Conservation (phyloP, 1,140 invertebrate genomes). For the Ceratosolen fusciceps region DNA sequence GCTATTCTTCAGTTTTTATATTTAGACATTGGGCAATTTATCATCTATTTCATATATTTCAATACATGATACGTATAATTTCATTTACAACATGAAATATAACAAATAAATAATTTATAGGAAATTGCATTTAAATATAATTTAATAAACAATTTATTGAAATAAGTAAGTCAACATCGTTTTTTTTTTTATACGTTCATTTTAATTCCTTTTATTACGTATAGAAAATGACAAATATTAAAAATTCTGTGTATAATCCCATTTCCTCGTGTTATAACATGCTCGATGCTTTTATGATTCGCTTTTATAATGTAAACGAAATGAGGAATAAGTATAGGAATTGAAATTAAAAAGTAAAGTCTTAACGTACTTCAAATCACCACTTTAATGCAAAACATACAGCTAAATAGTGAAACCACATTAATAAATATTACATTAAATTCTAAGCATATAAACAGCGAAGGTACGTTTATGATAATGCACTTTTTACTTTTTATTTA, state of each 20-base stretch:
- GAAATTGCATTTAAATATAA: too few species aligned
- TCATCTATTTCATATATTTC: too few species aligned
- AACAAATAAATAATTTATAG: too few species aligned
- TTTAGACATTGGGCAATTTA: too few species aligned
- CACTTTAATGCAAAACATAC: slow-evolving; percentile 48
- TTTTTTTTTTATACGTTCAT: not conserved
- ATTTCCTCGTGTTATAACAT: not conserved
- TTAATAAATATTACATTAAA: slow-evolving; percentile 46
- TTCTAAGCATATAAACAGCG: slow-evolving; percentile 16
- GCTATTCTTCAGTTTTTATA: too few species aligned
- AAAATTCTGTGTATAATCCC: not conserved
- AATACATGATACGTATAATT: too few species aligned
- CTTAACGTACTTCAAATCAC: slow-evolving; percentile 17
- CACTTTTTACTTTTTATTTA: slow-evolving; percentile 20
- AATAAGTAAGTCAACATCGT: too few species aligned
- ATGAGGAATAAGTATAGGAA: not conserved
- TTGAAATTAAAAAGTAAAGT: not conserved
- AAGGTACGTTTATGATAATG: slow-evolving; percentile 18
- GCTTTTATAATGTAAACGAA: not conserved
- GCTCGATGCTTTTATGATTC: too few species aligned
- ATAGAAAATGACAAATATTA: not conserved
- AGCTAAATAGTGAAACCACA: slow-evolving; percentile 34
- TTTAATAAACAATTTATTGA: too few species aligned
- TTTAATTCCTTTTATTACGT: not conserved
- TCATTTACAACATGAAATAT: too few species aligned